phyloP scores from a whole-genome alignment of 2,797 vertebrate species.

The Enteromius treurensis region DNA sequence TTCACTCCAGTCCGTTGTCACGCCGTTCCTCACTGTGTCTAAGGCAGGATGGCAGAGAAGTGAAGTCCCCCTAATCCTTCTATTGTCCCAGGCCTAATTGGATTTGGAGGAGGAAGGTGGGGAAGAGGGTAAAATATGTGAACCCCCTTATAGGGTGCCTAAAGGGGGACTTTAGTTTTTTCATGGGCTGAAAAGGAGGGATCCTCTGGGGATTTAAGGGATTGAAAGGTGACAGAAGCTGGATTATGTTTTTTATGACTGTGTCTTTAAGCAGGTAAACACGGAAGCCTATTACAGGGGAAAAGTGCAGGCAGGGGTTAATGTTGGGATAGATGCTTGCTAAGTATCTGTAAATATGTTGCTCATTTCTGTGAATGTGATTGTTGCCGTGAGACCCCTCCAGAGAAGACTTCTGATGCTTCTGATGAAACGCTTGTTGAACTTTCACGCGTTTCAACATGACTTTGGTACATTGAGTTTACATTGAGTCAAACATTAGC shows the following conservation, averaged over 20 bases:
- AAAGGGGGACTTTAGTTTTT: constrained; percentile 67
- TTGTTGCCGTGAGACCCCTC: constrained; percentile 10
- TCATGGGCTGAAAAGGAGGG: constrained; percentile 77
- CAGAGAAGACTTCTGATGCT: background rate
- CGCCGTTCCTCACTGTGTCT: constrained; percentile 68
- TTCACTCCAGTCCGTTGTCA: constrained; percentile 91
- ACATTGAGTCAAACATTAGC: background rate
- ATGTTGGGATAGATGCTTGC: constrained; percentile 23
- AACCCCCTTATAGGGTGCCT: constrained; percentile 46
- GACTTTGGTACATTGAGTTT: background rate
- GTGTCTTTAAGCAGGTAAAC: constrained; percentile 82
- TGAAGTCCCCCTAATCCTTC: constrained; percentile 98
- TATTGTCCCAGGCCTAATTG: constrained; percentile 97
- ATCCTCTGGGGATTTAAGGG: constrained; percentile 81
- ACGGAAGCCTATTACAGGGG: constrained; percentile 65
- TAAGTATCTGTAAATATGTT: constrained; percentile 38
- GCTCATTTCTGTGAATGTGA: constrained; percentile 38
- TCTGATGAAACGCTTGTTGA: background rate
- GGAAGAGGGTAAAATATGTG: constrained; percentile 60
- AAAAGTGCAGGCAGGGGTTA: constrained; percentile 41
- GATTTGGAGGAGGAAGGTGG: constrained; percentile 83
- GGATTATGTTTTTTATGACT: constrained; percentile 83
- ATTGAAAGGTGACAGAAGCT: constrained; percentile 85
- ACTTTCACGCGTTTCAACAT: background rate
- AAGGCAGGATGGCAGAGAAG: constrained; percentile 69